Evolutionary conservation across 2,113 vertebrate species (phyloP).

Genomic region (Chauna torquata): DNA sequence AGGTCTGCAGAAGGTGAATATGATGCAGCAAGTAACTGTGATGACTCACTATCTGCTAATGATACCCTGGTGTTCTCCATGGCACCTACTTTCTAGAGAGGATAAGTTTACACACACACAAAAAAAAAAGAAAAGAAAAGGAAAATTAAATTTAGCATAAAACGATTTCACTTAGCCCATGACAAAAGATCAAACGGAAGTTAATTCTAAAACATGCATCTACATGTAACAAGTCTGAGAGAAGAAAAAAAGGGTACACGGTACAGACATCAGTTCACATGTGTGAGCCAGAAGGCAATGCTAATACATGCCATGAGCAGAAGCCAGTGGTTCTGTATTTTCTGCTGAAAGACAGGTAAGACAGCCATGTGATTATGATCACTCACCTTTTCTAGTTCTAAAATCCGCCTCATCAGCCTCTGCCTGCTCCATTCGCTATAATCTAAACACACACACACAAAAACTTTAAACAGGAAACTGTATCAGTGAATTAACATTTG

Average conservation of each 20-base stretch:
- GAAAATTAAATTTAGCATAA: neutral
- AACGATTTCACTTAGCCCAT: neutral
- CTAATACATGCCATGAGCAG: neutral
- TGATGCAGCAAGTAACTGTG: neutral
- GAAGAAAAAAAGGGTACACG: neutral
- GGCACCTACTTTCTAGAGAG: slow-evolving; percentile 58
- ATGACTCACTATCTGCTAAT: neutral
- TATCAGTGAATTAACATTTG: neutral
- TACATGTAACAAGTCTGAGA: neutral
- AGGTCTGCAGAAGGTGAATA: neutral
- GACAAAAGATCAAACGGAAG: neutral
- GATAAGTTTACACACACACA: neutral
- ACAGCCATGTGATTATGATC: neutral
- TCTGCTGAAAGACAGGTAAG: neutral
- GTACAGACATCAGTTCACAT: neutral
- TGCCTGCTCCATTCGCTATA: slow-evolving; percentile 90
- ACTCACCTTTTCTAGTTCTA: slow-evolving; percentile 88
- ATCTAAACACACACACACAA: slow-evolving; percentile 65
- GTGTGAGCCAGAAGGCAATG: neutral
- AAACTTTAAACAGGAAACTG: neutral
- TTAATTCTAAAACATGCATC: neutral
- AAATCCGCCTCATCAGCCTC: slow-evolving; percentile 83
- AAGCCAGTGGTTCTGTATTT: neutral
- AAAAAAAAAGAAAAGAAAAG: neutral
- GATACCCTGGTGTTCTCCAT: slow-evolving; percentile 21